Conservation (phyloP, 2,797 vertebrate species). For the Peromyscus aztecus region DNA sequence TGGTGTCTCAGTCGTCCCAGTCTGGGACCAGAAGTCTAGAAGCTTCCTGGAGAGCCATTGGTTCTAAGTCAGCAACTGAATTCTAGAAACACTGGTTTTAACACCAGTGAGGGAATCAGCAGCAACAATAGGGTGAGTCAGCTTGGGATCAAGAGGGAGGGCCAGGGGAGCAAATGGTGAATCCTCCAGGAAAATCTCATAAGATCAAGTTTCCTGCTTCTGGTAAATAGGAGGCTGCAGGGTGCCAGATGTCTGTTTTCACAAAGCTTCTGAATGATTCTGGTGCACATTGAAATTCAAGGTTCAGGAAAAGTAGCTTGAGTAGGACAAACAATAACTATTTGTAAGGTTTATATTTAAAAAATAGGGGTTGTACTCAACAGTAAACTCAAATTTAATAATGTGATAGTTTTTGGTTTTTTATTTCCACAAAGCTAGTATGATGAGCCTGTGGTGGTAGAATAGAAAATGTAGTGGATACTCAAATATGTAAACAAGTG, state of each 20-base stretch:
- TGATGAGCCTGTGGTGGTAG: not conserved
- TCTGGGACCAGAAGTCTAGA: not conserved
- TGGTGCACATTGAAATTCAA: not conserved
- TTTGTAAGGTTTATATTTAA: constrained; percentile 19
- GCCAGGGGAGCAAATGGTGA: not conserved
- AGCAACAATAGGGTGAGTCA: not conserved
- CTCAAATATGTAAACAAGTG: not conserved
- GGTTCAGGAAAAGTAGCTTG: not conserved
- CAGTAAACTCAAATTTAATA: not conserved
- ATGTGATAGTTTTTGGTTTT: not conserved
- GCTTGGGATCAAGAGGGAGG: not conserved
- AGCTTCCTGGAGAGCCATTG: not conserved
- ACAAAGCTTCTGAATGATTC: not conserved
- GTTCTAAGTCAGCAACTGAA: not conserved
- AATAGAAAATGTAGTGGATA: not conserved
- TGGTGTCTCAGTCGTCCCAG: rapidly evolving
- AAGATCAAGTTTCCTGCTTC: not conserved
- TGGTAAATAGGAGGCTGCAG: not conserved
- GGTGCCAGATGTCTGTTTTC: not conserved
- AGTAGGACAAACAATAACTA: not conserved
- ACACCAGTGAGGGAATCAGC: not conserved
- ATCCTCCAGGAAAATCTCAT: not conserved
- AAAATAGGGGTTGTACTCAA: not conserved
- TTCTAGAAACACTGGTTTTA: not conserved
- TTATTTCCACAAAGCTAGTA: not conserved